Percentiles rank a stretch among this genome's conserved stretches.
Evolutionary conservation across 2,888 invertebrate species (phyloP).

Genomic region (Crocallis elinguaria): DNA sequence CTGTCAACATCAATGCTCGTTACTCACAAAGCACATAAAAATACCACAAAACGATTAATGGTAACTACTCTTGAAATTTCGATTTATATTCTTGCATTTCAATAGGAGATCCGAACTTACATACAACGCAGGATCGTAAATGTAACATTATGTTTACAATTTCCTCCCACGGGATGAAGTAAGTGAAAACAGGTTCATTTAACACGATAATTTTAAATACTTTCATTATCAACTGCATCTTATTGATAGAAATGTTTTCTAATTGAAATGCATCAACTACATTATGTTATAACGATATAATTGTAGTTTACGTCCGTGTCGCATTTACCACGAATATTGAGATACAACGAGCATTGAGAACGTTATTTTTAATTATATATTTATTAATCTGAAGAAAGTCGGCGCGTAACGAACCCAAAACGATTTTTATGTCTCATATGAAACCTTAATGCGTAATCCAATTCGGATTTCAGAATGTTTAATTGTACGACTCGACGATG

Average conservation of each 20-base stretch:
- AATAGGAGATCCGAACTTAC: slow-evolving; percentile 12
- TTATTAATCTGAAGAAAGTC: slow-evolving; percentile 51
- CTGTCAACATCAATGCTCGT: slow-evolving; percentile 2
- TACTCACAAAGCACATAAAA: slow-evolving; percentile 24
- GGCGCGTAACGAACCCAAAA: slow-evolving; percentile 62
- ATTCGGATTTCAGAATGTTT: slow-evolving; percentile 62
- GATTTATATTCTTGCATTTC: slow-evolving; percentile 21
- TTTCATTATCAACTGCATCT: slow-evolving; percentile 3
- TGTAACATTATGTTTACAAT: slow-evolving; percentile 24
- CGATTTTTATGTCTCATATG: slow-evolving; percentile 65
- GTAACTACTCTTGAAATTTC: slow-evolving; percentile 21
- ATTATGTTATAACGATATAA: slow-evolving; percentile 29
- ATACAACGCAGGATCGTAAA: slow-evolving; percentile 8
- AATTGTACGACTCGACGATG: slow-evolving; percentile 49
- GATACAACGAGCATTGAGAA: slow-evolving; percentile 38
- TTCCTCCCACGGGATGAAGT: slow-evolving; percentile 16
- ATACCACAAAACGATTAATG: slow-evolving; percentile 24
- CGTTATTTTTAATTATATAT: slow-evolving; percentile 65
- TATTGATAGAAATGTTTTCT: slow-evolving; percentile 20
- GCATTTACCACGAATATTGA: slow-evolving; percentile 27
- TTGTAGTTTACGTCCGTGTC: slow-evolving; percentile 24
- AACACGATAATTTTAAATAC: slow-evolving; percentile 7
- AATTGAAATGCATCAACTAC: slow-evolving; percentile 26
- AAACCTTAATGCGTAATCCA: slow-evolving; percentile 64
- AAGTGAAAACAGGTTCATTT: slow-evolving; percentile 16